phyloP scores from a whole-genome alignment of 2,888 invertebrate species.

The Dolomedes plantarius region DNA sequence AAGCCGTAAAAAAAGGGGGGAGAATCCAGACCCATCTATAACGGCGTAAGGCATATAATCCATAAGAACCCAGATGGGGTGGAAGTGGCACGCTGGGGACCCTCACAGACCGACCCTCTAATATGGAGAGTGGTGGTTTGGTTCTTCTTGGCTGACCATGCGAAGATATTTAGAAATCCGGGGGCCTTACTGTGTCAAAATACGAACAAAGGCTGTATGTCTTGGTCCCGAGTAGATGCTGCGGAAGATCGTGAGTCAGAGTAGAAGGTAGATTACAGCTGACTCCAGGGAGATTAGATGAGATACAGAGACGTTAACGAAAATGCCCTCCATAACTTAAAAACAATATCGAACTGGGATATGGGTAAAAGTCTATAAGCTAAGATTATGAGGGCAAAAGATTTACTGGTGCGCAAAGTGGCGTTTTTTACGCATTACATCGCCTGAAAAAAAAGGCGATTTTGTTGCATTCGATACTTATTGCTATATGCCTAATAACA shows the following conservation, averaged over 20 bases:
- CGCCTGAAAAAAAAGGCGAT: no score
- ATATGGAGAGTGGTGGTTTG: constrained; percentile 1
- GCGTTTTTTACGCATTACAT: no score
- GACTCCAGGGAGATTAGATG: not conserved
- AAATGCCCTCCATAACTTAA: not conserved
- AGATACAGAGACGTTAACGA: not conserved
- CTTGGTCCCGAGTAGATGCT: not conserved
- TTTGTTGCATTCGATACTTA: no score
- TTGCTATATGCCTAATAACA: no score
- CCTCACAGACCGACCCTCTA: constrained; percentile 6
- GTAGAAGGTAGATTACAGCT: not conserved
- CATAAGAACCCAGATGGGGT: constrained; percentile 44
- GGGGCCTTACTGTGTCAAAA: constrained; percentile 31
- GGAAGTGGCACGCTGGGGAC: constrained; percentile 23
- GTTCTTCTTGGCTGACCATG: constrained; percentile 65
- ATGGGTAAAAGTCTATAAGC: no score
- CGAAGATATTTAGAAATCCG: constrained; percentile 26
- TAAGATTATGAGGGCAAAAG: no score
- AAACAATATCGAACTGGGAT: no score
- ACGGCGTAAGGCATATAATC: constrained; percentile 21
- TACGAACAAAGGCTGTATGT: not conserved
- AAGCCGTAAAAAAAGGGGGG: constrained; percentile 31
- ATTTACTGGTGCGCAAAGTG: no score
- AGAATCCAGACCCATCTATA: constrained; percentile 35
- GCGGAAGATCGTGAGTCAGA: not conserved